Percentiles rank a stretch among this genome's conserved stretches.
Conservation (phyloP, 1,140 invertebrate genomes). For the Sitobion miscanthi region DNA sequence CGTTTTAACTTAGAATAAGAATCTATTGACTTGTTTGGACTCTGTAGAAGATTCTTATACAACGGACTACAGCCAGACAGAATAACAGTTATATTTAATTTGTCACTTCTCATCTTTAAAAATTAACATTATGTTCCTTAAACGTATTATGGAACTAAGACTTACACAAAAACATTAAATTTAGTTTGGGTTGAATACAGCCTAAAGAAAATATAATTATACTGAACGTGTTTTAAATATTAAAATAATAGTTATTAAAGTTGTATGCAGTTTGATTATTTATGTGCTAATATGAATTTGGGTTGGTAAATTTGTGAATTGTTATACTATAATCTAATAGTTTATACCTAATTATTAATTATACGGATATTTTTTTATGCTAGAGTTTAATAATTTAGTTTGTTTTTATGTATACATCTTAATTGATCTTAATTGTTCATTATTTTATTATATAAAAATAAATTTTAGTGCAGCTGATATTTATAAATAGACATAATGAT, state of each 20-base stretch:
- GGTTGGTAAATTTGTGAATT: not conserved
- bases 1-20: constrained; percentile 18
- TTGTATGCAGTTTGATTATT: not conserved
- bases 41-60: constrained; percentile 31
- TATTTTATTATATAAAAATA: not conserved
- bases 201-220: not conserved
- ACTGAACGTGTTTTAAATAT: not conserved
- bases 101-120: not conserved
- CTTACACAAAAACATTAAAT: not conserved
- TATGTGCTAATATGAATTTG: not conserved
- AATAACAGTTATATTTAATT: constrained; percentile 15
- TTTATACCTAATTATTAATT: not conserved
- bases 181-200: not conserved
- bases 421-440: not conserved
- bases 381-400: not conserved
- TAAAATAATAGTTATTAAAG: not conserved
- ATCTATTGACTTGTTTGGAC: constrained; percentile 20
- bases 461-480: not conserved
- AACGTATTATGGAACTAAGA: not conserved
- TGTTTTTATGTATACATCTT: not conserved
- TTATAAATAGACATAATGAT: not conserved
- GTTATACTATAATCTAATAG: not conserved
- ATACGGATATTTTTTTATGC: not conserved
- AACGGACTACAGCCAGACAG: constrained; percentile 35
- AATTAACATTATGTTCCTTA: constrained; percentile 28